These are phyloP conservation scores for Pyrocephalus nanus DNA, from an alignment of 2,797 vertebrate genomes.

Conservation along the genomic window DNA sequence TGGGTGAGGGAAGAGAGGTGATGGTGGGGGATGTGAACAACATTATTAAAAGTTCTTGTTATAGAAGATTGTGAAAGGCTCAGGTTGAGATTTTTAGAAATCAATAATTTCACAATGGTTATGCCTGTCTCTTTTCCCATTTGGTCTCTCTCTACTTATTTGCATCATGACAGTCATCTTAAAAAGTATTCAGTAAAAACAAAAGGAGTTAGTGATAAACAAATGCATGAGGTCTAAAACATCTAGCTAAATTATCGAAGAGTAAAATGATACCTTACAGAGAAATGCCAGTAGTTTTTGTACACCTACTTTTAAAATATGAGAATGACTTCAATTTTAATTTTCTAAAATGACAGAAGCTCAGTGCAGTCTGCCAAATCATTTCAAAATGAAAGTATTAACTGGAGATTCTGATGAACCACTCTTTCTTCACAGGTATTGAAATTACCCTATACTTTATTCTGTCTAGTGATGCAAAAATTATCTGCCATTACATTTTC, in stretches of 20 bases:
- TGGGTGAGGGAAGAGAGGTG: not conserved
- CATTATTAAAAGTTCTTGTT: not conserved
- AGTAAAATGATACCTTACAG: not conserved
- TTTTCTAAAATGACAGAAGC: not conserved
- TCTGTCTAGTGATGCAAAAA: not conserved
- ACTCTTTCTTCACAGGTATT: not conserved
- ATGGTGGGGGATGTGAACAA: not conserved
- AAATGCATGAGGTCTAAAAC: not conserved
- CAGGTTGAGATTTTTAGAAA: not conserved
- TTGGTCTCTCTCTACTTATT: not conserved
- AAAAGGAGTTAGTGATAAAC: not conserved
- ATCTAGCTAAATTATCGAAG: not conserved
- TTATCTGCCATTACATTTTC: not conserved
- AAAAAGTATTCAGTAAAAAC: not conserved
- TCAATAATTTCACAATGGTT: not conserved
- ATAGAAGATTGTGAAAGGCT: not conserved
- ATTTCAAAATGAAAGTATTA: constrained; percentile 14
- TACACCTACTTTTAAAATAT: not conserved
- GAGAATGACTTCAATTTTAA: not conserved
- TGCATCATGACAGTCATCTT: not conserved
- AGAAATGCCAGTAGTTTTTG: not conserved
- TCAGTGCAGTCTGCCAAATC: not conserved
- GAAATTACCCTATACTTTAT: not conserved
- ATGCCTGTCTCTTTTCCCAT: not conserved
- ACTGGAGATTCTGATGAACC: not conserved